Evolutionary conservation across 2,888 invertebrate species (phyloP).

Genomic region (Phymatocera aterrima): DNA sequence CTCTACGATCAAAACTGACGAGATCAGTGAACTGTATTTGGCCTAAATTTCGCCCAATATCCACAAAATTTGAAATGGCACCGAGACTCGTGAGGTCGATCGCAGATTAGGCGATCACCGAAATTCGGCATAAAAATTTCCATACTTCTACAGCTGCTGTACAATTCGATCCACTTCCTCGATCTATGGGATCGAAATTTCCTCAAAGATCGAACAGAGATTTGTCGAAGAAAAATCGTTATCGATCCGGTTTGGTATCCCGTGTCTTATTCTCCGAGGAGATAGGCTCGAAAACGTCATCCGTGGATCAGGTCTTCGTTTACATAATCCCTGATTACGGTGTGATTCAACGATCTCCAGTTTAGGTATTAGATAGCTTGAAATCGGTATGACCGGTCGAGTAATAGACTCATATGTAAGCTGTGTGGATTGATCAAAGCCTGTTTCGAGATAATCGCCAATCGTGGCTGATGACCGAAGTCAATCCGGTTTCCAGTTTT

Average conservation of each 20-base stretch:
- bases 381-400: background rate
- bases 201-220: background rate
- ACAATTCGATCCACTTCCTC: background rate
- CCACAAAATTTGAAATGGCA: too few relatives aligned
- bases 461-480: background rate
- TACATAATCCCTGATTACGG: constrained; percentile 29
- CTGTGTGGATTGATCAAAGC: background rate
- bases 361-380: constrained; percentile 14
- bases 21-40: too few relatives aligned
- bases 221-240: background rate
- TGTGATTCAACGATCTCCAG: background rate
- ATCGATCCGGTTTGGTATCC: constrained; percentile 7
- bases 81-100: too few relatives aligned
- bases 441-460: background rate
- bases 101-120: too few relatives aligned
- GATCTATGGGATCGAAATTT: background rate
- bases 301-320: constrained; percentile 14
- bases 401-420: background rate
- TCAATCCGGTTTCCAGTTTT: background rate
- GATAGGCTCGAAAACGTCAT: background rate
- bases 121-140: too few relatives aligned
- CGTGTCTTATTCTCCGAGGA: background rate
- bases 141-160: too few relatives aligned
- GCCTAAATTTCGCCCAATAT: too few relatives aligned
- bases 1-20: too few relatives aligned